phyloP scores from a whole-genome alignment of 2,113 vertebrate genomes.

The Hippopotamus amphibius region DNA sequence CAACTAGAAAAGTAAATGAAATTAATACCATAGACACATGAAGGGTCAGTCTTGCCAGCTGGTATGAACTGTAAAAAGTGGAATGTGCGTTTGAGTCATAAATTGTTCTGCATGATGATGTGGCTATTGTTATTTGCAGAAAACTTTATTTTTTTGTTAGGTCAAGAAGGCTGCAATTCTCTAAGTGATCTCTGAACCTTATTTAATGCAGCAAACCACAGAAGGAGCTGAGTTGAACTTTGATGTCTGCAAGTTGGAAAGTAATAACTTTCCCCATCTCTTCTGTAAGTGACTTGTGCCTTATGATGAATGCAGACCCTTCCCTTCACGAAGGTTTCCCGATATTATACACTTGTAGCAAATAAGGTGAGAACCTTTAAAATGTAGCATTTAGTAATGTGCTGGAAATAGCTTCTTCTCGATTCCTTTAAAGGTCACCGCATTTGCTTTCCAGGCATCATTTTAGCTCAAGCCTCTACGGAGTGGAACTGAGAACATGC shows the following conservation, averaged over 20 bases:
- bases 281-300: conserved; percentile 84
- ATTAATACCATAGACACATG: conserved; percentile 44
- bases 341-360: conserved; percentile 89
- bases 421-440: conserved; percentile 90
- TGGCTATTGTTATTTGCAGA: conserved; percentile 76
- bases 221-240: conserved; percentile 87
- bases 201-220: conserved; percentile 86
- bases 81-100: conserved; percentile 11
- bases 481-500: conserved; percentile 79
- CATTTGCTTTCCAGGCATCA: conserved; percentile 87
- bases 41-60: conserved; percentile 23
- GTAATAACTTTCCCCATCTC: conserved; percentile 88
- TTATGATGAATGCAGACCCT: conserved; percentile 86
- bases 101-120: conserved; percentile 73
- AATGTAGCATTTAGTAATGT: conserved; percentile 91
- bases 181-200: conserved; percentile 86
- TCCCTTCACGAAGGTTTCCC: conserved; percentile 85
- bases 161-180: conserved; percentile 84
- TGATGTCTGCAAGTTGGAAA: conserved; percentile 86
- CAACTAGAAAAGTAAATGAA: conserved; percentile 55
- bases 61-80: background rate
- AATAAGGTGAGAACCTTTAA: conserved; percentile 94
- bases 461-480: conserved; percentile 84
- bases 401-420: conserved; percentile 88
- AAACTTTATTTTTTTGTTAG: conserved; percentile 83